Evolutionary conservation across 2,888 invertebrate species (phyloP).

Genomic region (Octonoba sinensis): DNA sequence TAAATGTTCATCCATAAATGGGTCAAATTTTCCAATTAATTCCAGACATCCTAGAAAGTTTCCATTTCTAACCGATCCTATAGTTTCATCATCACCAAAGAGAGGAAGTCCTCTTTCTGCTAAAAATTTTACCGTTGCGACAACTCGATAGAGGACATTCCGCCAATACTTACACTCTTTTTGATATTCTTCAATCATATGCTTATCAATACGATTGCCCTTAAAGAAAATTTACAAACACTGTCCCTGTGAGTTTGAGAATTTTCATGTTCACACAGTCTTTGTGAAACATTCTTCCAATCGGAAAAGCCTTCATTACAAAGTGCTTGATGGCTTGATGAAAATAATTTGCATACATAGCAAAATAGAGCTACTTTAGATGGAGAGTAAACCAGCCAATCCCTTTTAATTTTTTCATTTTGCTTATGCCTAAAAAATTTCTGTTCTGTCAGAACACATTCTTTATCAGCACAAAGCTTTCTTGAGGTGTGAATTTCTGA

Average conservation of each 20-base stretch:
- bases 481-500: too few relatives aligned
- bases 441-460: not conserved
- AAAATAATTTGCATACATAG: slow-evolving; percentile 12
- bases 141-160: slow-evolving; percentile 67
- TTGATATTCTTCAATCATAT: not conserved
- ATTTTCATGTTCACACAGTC: not conserved
- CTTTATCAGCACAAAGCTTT: too few relatives aligned
- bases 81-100: slow-evolving; percentile 67
- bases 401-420: not conserved
- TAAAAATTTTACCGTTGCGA: slow-evolving; percentile 67
- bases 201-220: not conserved
- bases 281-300: not conserved
- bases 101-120: slow-evolving; percentile 67
- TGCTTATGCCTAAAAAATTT: not conserved
- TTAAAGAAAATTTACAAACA: not conserved
- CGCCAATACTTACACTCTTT: slow-evolving; percentile 66
- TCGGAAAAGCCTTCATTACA: not conserved
- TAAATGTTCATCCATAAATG: slow-evolving; percentile 68
- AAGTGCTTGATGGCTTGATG: too few relatives aligned
- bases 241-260: not conserved
- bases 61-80: slow-evolving; percentile 67
- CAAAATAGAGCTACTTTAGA: not conserved
- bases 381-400: not conserved
- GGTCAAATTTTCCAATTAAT: slow-evolving; percentile 68
- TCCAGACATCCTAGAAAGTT: slow-evolving; percentile 68